phyloP scores from a whole-genome alignment of 1,140 invertebrate species.

The Drosophila pectinifera region DNA sequence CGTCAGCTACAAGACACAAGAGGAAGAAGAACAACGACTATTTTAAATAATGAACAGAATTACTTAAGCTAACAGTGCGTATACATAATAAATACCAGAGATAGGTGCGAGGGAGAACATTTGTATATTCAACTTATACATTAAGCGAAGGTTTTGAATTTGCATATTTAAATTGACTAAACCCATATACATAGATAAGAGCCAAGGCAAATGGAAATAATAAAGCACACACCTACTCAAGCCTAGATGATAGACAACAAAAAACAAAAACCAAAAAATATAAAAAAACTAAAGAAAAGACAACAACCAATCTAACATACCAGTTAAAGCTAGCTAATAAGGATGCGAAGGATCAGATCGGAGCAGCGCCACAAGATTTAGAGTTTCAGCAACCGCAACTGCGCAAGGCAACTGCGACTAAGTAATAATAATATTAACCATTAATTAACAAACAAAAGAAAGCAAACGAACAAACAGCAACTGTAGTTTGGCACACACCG shows the following conservation, averaged over 20 bases:
- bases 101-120: constrained; percentile 41
- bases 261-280: constrained; percentile 3
- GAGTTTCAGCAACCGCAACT: constrained; percentile 76
- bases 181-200: constrained; percentile 36
- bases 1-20: constrained; percentile 39
- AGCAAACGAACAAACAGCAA: constrained; percentile 32
- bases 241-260: constrained; percentile 60
- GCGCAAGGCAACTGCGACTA: constrained; percentile 46
- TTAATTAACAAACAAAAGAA: constrained; percentile 34
- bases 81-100: constrained; percentile 53
- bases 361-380: constrained; percentile 73
- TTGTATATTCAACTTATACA: constrained; percentile 75
- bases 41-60: constrained; percentile 59
- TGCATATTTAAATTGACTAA: constrained; percentile 70
- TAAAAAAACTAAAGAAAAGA: not conserved
- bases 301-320: constrained; percentile 41
- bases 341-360: constrained; percentile 36
- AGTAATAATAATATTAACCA: constrained; percentile 66
- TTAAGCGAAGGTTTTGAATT: constrained; percentile 80
- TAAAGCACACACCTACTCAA: constrained; percentile 62
- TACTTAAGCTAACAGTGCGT: constrained; percentile 73
- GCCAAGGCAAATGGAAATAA: constrained; percentile 67
- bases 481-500: constrained; percentile 57
- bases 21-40: constrained; percentile 77
- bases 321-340: constrained; percentile 60